A percentile compares a stretch with the other conserved stretches of the same genome.
These are phyloP conservation scores for Cephus pygmeus DNA, from an alignment of 2,888 invertebrate species.

Conservation along the genomic window DNA sequence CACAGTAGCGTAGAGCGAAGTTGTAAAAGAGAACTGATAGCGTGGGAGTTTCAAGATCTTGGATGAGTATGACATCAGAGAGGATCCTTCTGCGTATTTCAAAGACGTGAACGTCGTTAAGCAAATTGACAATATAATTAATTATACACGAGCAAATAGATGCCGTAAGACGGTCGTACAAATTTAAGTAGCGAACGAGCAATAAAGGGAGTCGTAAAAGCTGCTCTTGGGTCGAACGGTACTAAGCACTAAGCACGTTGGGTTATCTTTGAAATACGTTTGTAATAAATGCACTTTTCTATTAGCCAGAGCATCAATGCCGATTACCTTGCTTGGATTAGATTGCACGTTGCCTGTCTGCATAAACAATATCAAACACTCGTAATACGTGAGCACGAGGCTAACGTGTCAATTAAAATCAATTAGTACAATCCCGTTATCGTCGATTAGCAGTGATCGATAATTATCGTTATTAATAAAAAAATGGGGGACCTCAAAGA, in stretches of 20 bases:
- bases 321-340: conserved; percentile 30
- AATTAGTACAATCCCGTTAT: conserved; percentile 23
- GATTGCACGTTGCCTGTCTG: neutral
- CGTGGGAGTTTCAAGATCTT: neutral
- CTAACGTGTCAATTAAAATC: conserved; percentile 48
- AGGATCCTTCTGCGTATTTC: neutral
- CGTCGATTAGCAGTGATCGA: neutral
- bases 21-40: neutral
- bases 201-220: neutral
- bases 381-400: conserved; percentile 24
- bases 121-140: neutral
- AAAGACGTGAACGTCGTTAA: neutral
- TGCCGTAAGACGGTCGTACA: neutral
- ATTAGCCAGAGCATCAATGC: conserved; percentile 24
- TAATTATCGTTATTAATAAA: neutral
- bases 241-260: neutral
- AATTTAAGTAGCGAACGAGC: neutral
- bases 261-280: conserved; percentile 19
- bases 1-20: neutral
- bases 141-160: neutral
- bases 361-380: neutral
- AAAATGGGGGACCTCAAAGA: neutral
- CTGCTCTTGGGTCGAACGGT: neutral
- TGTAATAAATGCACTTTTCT: conserved; percentile 20
- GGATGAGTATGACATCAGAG: neutral